A percentile compares a stretch with the other conserved stretches of the same genome.
Conservation (phyloP, 2,797 vertebrate genomes). For the Hypotaenidia philippensis region DNA sequence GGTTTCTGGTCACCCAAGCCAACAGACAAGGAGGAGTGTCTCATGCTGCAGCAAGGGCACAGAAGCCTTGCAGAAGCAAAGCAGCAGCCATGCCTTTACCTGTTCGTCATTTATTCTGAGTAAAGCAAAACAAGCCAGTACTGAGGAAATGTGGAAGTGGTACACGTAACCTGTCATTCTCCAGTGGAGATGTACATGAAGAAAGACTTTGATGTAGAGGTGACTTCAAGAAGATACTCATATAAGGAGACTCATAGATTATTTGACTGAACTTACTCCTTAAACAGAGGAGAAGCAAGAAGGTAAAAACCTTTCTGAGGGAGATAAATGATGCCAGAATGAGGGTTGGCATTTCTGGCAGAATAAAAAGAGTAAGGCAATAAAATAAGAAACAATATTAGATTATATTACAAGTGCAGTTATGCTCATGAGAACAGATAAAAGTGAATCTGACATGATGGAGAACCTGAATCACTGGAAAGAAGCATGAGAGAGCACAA, state of each 20-base stretch:
- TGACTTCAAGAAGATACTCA: neutral
- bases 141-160: neutral
- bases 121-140: neutral
- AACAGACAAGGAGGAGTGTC: neutral
- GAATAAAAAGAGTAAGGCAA: neutral
- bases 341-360: neutral
- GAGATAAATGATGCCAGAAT: neutral
- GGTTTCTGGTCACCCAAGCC: neutral
- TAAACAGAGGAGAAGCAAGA: neutral
- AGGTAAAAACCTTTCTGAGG: neutral
- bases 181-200: neutral
- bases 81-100: neutral
- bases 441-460: neutral
- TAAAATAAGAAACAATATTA: neutral
- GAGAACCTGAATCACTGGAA: neutral
- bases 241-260: neutral
- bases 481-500: neutral
- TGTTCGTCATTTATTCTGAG: neutral
- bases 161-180: neutral
- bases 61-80: neutral
- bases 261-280: neutral
- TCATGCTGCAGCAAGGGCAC: neutral
- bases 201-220: neutral
- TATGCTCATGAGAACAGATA: neutral
- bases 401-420: neutral